Base-by-base conservation (phyloP, 92 coral and sea anemone species). In the Bergia puertoricense region DNA sequence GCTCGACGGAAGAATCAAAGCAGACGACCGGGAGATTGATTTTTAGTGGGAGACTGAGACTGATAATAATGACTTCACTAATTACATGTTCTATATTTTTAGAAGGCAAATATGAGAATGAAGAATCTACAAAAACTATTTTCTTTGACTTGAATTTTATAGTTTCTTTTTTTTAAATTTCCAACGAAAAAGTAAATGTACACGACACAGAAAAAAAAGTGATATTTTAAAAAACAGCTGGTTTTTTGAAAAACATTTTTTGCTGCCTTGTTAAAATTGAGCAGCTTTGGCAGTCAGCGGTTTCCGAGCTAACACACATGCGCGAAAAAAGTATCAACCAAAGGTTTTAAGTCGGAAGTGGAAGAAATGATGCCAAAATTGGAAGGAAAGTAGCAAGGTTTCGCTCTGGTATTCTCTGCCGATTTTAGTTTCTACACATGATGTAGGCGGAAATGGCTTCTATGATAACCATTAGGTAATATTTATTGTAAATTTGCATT, bases 381-480 rank as follows among this genome's bases (percentile, higher is more conserved):
- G 20, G 74, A 54, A 6, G 69, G 46, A 68, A 23, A 46, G 2
- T 13, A 46, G 74, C 20, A 73, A 51, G 91, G 79, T 89, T 89
- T 89, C 88, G 20, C 67, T 46, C 82, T 71, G 62, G 42, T 54
- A 50, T 86, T 76, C 54, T 38, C 0, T 43, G 88, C 82, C 1
- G 80, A 54, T 68, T 40, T 54, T 81, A 74, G 73, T 57, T 81
- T 20, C 37, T 85, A 40, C 51, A 56, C 42, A 85, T 78, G 50
- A 90, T 82, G 86, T 79, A 81, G 89, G 59, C 86, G 85, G 75
- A 65, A 59, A n/a, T 51, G 62, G 71, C 78, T 6, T 46, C 79
- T 41, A 6, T 69, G 69, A 50, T 50, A 40, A 42, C 44, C 74
- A 77, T 78, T 82, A 77, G 69, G 68, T 76, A 54, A 45, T 69